phyloP scores from a whole-genome alignment of 2,113 vertebrate species.

The Helogale parvula region DNA sequence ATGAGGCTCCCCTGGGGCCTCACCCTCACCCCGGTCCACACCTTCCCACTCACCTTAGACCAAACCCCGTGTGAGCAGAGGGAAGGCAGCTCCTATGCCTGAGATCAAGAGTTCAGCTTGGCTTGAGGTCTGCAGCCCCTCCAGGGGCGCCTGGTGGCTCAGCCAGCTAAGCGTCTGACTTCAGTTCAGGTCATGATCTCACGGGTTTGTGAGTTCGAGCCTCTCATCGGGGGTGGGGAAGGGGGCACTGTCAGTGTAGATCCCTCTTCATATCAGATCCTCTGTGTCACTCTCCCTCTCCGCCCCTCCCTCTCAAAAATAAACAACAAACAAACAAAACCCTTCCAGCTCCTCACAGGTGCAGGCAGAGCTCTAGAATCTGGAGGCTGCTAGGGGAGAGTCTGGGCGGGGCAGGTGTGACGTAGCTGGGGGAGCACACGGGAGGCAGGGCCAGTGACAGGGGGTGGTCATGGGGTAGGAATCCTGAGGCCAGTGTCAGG shows the following conservation, averaged over 20 bases:
- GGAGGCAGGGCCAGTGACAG: neutral
- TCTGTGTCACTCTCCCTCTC: no score
- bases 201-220: no score
- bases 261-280: no score
- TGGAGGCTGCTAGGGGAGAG: neutral
- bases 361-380: neutral
- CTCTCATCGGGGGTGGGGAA: no score
- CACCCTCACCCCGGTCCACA: neutral
- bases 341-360: neutral
- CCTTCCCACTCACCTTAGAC: neutral
- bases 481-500: conserved; percentile 35
- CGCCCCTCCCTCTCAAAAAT: no score
- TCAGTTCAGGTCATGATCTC: no score
- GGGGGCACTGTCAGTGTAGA: no score
- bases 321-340: neutral
- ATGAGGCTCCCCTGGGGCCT: neutral
- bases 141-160: neutral
- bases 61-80: neutral
- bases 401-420: neutral
- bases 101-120: conserved; percentile 39
- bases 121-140: neutral
- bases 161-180: no score
- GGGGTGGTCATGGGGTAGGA: neutral
- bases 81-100: neutral
- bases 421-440: neutral